Evolutionary conservation across 2,888 invertebrate genomes (phyloP).

Genomic region (Petrophora chlorosata): DNA sequence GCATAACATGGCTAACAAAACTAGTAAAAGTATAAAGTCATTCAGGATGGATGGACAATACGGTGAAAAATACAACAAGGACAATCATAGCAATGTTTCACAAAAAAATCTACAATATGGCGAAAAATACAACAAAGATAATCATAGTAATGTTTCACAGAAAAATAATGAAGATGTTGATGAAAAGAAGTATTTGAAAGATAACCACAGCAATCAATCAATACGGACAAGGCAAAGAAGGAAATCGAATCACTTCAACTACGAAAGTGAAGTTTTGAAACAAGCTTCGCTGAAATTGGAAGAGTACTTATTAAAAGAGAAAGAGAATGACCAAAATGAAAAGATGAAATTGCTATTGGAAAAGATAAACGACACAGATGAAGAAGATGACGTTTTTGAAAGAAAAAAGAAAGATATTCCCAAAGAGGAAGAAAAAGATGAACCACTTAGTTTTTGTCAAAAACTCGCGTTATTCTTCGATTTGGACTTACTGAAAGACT

Average conservation of each 20-base stretch:
- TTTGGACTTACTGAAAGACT: conserved; percentile 87
- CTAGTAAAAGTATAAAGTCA: conserved; percentile 68
- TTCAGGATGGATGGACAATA: conserved; percentile 74
- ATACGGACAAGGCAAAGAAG: conserved; percentile 59
- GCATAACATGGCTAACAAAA: conserved; percentile 52
- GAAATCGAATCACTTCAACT: conserved; percentile 83
- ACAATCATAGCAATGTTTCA: conserved; percentile 71
- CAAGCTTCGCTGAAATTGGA: conserved; percentile 81
- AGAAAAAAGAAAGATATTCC: conserved; percentile 46
- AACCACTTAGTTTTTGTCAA: conserved; percentile 71
- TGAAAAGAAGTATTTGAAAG: conserved; percentile 72
- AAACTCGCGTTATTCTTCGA: conserved; percentile 87
- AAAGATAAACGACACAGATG: conserved; percentile 53
- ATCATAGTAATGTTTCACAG: conserved; percentile 64
- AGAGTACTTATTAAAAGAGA: conserved; percentile 75
- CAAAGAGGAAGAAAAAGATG: conserved; percentile 50
- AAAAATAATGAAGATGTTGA: conserved; percentile 70
- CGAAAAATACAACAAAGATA: conserved; percentile 65
- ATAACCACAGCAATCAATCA: conserved; percentile 76
- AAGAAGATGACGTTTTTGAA: conserved; percentile 59
- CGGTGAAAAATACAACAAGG: conserved; percentile 67
- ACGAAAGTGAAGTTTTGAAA: conserved; percentile 84
- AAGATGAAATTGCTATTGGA: conserved; percentile 64
- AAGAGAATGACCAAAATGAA: conserved; percentile 53
- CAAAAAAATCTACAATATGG: conserved; percentile 68